Conservation (phyloP, 2,113 vertebrate species). For the Cyanoramphus novaezelandiae region DNA sequence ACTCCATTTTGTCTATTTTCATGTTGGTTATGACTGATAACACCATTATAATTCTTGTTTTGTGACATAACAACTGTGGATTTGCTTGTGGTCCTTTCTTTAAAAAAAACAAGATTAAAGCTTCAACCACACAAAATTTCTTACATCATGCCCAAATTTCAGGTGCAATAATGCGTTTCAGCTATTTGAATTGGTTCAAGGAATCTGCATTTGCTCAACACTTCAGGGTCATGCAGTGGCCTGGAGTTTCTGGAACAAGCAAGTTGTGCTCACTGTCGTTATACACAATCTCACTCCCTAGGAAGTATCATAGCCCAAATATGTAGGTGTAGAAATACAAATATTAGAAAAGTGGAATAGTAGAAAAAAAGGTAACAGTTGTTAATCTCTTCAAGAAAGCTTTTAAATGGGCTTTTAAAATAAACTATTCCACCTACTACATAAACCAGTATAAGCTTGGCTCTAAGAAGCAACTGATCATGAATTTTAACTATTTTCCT, state of each 20-base stretch:
- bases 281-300: neutral
- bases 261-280: neutral
- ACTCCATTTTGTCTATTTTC: too few relatives aligned
- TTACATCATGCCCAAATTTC: neutral
- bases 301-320: neutral
- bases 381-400: neutral
- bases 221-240: too few relatives aligned
- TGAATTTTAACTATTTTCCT: constrained; percentile 20
- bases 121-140: neutral
- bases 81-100: neutral
- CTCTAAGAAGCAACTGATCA: neutral
- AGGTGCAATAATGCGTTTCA: neutral
- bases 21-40: neutral
- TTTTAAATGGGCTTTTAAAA: neutral
- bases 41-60: rapidly evolving
- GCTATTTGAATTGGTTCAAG: neutral
- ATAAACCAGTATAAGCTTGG: neutral
- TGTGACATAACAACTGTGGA: neutral
- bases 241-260: neutral
- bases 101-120: neutral
- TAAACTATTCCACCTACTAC: constrained; percentile 39
- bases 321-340: neutral
- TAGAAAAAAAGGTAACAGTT: neutral
- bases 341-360: neutral
- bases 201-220: neutral